Evolutionary conservation across 2,113 vertebrate species (phyloP), one percentile per base, ranked within the genome.

Genomic region (Girardinichthys multiradiatus): DNA sequence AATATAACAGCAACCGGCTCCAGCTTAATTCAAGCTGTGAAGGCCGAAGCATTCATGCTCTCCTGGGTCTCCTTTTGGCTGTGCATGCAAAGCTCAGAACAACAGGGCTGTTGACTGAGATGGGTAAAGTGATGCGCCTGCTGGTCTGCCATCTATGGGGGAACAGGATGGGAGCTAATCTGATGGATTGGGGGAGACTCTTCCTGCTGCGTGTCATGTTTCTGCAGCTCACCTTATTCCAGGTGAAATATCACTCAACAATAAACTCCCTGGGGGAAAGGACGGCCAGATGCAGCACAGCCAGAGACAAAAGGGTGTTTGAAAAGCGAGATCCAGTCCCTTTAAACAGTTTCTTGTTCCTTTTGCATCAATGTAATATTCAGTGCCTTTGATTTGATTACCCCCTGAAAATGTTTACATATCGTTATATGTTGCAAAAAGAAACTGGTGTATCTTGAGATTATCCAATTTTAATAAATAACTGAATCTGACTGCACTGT

Each of bases 101-200:
- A 91, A 87, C 65, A 39, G 74, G 58, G 74, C 68, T 79, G 85
- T 83, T 91, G 92, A 92, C 85, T 83, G 71, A 63, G 79, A 28
- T 78, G 80, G 80, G 92, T 90, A 90, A 93, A 92, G 67, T 51
- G 82, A 91, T 90, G 84, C 65, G 26, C 73, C 81, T 74, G 65
- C 69, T 66, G 66, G 69, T 68, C 77, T 63, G 71, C 85, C 85
- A 84, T 85, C 81, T 83, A 86, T 73, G 14, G 62, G 66, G 60
- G 28, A 77, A 58, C 59, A 19, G 67, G 79, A 37, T 57, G 72
- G 71, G n/a, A 72, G 83, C 76, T 61, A 74, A 62, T 60, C 6
- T 45, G 35, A 75, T 54, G 29, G 69, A 72, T 71, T 76, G 64
- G 30, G 79, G 87, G 26, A 79, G 76, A 71, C 87, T 70, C 79